Conservation (phyloP, 2,113 vertebrate genomes). For the Malaclemys terrapin region DNA sequence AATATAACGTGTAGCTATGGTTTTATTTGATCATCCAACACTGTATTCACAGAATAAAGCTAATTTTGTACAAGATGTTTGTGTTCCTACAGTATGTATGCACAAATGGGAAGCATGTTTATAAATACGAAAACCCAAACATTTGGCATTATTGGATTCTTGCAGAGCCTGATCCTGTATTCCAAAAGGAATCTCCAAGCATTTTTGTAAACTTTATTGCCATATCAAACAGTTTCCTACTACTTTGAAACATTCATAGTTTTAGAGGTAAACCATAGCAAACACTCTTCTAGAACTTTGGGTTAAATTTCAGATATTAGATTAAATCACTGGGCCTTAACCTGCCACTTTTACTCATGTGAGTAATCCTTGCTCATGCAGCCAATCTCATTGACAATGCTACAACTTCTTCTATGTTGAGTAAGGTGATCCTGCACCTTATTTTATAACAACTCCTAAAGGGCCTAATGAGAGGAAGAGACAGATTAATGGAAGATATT, state of each 20-base stretch:
- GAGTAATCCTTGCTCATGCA: background rate
- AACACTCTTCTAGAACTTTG: background rate
- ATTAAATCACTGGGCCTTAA: background rate
- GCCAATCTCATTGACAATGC: background rate
- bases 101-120: background rate
- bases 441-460: background rate
- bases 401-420: background rate
- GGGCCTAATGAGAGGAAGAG: background rate
- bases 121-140: background rate
- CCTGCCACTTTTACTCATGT: background rate
- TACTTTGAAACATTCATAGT: background rate
- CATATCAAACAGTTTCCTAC: background rate
- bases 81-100: background rate
- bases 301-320: background rate
- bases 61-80: constrained; percentile 4
- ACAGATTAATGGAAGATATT: background rate
- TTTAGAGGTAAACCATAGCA: background rate
- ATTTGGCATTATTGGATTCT: background rate
- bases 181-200: background rate
- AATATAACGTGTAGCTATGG: constrained; percentile 40
- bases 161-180: background rate
- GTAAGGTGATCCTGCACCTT: no score
- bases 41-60: constrained; percentile 31
- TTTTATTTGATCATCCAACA: constrained; percentile 42
- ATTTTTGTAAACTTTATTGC: background rate